Percentiles rank a stretch among this genome's conserved stretches.
Conservation (phyloP, 2,113 vertebrate species). For the Aix galericulata region DNA sequence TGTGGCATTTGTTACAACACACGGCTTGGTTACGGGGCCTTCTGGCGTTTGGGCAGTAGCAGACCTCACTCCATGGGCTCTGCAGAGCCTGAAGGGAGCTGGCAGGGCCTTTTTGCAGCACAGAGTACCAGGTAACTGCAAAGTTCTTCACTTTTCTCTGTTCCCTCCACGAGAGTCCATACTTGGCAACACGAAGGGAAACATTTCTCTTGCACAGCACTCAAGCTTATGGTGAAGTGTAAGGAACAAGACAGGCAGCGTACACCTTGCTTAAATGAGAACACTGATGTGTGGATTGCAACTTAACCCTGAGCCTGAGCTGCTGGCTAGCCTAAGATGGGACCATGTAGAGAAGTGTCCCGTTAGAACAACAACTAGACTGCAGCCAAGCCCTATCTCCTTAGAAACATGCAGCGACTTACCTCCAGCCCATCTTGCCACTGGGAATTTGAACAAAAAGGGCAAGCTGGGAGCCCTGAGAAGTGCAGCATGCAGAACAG, state of each 20-base stretch:
- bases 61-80: background rate
- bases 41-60: background rate
- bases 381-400: background rate
- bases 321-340: background rate
- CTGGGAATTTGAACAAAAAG: background rate
- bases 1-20: background rate
- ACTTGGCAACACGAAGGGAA: background rate
- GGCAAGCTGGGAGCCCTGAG: accelerated
- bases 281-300: background rate
- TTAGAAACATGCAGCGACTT: background rate
- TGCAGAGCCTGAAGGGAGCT: background rate
- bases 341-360: background rate
- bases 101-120: background rate
- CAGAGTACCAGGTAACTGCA: background rate
- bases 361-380: accelerated
- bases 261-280: conserved; percentile 4
- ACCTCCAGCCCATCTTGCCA: background rate
- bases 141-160: accelerated
- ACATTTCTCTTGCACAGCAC: background rate
- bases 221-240: background rate
- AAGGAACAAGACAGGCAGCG: background rate
- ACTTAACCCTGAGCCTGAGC: background rate
- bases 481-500: background rate
- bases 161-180: accelerated
- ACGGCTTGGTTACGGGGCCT: background rate